Percentiles rank a stretch among this genome's conserved stretches.
phyloP scores from a whole-genome alignment of 2,113 vertebrate species.

The Macrotis lagotis region DNA sequence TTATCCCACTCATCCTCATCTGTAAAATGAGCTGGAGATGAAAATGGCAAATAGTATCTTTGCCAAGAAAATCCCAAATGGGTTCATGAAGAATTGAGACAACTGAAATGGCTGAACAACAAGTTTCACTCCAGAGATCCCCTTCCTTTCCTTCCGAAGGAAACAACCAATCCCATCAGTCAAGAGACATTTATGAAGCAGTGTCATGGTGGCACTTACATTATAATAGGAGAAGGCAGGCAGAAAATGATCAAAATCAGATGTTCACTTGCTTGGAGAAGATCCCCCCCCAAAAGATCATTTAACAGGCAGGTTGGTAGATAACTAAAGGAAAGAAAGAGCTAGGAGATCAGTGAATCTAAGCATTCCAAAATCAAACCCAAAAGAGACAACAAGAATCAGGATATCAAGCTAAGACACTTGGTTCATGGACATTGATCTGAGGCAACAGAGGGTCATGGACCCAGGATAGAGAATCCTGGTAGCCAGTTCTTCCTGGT shows the following conservation, averaged over 20 bases:
- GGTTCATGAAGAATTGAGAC: not conserved
- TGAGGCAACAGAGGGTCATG: not conserved
- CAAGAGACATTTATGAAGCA: not conserved
- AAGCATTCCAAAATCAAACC: not conserved
- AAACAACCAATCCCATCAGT: not conserved
- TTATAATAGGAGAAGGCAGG: not conserved
- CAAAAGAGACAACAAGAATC: not conserved
- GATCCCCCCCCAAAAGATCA: not conserved
- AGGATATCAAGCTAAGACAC: not conserved
- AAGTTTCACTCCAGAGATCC: not conserved
- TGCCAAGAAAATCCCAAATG: not conserved
- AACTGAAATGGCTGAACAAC: not conserved
- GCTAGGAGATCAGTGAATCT: not conserved
- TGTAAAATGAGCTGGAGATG: not conserved
- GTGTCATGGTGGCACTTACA: not conserved
- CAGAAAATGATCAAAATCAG: not conserved
- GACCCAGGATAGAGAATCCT: not conserved
- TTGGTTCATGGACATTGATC: not conserved
- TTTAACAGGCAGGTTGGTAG: not conserved
- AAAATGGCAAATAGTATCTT: not conserved
- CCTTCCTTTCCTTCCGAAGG: not conserved
- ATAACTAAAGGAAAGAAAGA: not conserved
- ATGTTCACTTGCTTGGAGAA: not conserved
- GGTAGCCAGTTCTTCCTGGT: not conserved
- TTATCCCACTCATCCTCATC: too few species aligned